Evolutionary conservation across 2,888 invertebrate genomes (phyloP).

Genomic region (Panzeria rudis): DNA sequence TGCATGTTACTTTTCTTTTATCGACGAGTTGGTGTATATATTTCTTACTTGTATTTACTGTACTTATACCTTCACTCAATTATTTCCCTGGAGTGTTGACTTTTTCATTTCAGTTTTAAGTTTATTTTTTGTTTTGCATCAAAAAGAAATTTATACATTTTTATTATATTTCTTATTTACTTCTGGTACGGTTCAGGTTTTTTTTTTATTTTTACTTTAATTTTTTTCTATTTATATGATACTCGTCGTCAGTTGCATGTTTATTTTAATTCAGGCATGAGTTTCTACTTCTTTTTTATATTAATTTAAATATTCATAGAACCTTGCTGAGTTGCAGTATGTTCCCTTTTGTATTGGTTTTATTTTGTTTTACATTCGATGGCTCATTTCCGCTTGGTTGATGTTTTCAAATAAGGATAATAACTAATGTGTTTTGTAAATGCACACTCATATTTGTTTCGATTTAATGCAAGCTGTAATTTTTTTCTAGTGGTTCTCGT

Average conservation of each 20-base stretch:
- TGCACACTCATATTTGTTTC: background rate
- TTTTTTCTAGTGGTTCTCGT: background rate
- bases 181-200: constrained; percentile 31
- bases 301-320: constrained; percentile 66
- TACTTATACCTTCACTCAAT: constrained; percentile 70
- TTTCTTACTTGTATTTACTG: constrained; percentile 44
- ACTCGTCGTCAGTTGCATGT: constrained; percentile 34
- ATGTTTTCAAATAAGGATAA: constrained; percentile 16
- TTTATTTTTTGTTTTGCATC: constrained; percentile 11
- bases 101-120: constrained; percentile 63
- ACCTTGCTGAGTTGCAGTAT: constrained; percentile 22
- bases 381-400: constrained; percentile 46
- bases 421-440: constrained; percentile 25
- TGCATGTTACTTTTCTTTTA: constrained; percentile 30
- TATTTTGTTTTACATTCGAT: constrained; percentile 31
- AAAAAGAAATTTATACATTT: constrained; percentile 40
- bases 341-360: constrained; percentile 44
- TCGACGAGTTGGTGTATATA: background rate
- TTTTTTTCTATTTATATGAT: background rate
- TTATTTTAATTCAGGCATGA: constrained; percentile 72
- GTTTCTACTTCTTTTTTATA: constrained; percentile 71
- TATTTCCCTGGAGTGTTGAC: constrained; percentile 71
- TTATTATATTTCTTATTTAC: constrained; percentile 50
- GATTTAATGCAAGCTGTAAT: background rate
- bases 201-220: constrained; percentile 16